Evolutionary conservation across 2,113 vertebrate genomes (phyloP).

Genomic region (Plecotus auritus): DNA sequence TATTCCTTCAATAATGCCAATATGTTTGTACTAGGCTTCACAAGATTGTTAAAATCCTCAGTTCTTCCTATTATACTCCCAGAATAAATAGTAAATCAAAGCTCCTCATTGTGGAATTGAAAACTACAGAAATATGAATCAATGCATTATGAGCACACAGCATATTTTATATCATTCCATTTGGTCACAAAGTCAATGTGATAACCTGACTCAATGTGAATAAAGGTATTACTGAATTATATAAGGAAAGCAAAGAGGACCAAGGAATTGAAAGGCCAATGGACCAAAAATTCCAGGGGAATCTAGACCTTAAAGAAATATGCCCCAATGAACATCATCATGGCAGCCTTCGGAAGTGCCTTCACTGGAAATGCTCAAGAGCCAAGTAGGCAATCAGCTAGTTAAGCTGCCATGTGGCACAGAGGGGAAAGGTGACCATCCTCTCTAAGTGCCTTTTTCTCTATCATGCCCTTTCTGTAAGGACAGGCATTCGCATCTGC

Average conservation of each 20-base stretch:
- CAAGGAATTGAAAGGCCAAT: background rate
- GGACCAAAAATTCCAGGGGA: background rate
- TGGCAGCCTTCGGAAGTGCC: background rate
- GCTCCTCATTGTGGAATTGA: background rate
- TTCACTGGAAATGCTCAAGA: background rate
- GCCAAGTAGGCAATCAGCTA: background rate
- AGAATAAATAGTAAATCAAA: slow-evolving; percentile 44
- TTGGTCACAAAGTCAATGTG: slow-evolving; percentile 16
- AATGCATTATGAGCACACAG: background rate
- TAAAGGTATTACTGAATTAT: background rate
- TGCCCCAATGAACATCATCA: background rate
- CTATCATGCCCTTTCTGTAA: background rate
- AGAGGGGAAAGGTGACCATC: background rate
- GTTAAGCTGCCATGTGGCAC: background rate
- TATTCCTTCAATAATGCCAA: background rate
- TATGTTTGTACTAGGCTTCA: slow-evolving; percentile 21
- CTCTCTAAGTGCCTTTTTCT: background rate
- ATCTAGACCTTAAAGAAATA: background rate
- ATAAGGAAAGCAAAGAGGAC: background rate
- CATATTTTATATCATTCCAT: background rate
- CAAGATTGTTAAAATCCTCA: background rate
- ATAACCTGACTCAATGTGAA: background rate
- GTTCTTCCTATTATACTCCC: background rate
- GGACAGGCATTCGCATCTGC: background rate
- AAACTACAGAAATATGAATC: slow-evolving; percentile 26